Evolutionary conservation across 2,888 invertebrate species (phyloP), one percentile per base, ranked within the genome.

Genomic region (Oscheius onirici): DNA sequence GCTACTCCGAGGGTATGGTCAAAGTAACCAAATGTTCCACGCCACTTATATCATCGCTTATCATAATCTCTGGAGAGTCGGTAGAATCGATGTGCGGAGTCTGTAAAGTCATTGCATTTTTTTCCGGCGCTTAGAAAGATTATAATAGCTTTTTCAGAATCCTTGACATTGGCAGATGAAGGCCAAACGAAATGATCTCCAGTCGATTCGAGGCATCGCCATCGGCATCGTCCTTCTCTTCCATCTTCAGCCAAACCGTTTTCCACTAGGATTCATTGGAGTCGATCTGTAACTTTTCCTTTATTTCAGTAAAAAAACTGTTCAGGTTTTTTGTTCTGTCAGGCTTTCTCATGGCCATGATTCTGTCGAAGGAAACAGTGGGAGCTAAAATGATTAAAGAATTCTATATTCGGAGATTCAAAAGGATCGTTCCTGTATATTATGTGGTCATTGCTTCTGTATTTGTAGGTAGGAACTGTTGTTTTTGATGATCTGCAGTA

Each of bases 191-290:
- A 24, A 49, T 28, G 63, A 63, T n/a, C 26, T 65, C 15, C 65
- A 65, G 40, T 49, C 34, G 15, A 49, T 65, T 28, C 24, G 65
- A 26, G 65, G 65, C 8, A 46, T 65, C 10, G 65, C 65, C 34
- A 65, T 65, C 22, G n/a, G 44, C 6, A 49, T 65, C 34, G 65
- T 65, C 15, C 51, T 65, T 3, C 26, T 51, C 13, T 65, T 65
- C 65, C 65, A 65, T 26, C 40, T 65, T 1, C 49, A 65, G 22
- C 65, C 65, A n/a, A 3, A 5, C 26, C 34, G 43, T 1, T 65
- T 65, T 22, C 40, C 65, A 22, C 52, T 65, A 1, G 65, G 65
- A 1, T 65, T 65, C 17, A 40, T 65, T 10, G 65, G 65, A 44
- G 65, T 65, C 17, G 65, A 65, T 24, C 43, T 63, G 63, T 63